A percentile compares a stretch with the other conserved stretches of the same genome.
Evolutionary conservation across 1,140 invertebrate species (phyloP).

Genomic region (silkworm (Bombyx mori)): ASM3026992v2 NC_085132.1:346501-347000

Average conservation of each 20-base stretch:
- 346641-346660: constrained; percentile 12
- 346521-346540: background rate
- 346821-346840: too few relatives aligned
- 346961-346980: too few relatives aligned
- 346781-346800: too few relatives aligned
- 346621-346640: constrained; percentile 14
- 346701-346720: background rate
- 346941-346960: too few relatives aligned
- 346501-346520: background rate
- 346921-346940: too few relatives aligned
- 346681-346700: background rate
- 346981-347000: too few relatives aligned
- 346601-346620: constrained; percentile 7
- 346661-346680: constrained; percentile 4
- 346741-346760: background rate
- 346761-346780: background rate
- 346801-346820: too few relatives aligned
- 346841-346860: too few relatives aligned
- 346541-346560: background rate
- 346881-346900: too few relatives aligned
- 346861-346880: too few relatives aligned
- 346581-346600: constrained; percentile 5
- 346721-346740: background rate
- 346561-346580: background rate
- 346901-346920: too few relatives aligned